phyloP scores from a whole-genome alignment of 2,797 vertebrate genomes.

The Gallinago nigripennis region DNA sequence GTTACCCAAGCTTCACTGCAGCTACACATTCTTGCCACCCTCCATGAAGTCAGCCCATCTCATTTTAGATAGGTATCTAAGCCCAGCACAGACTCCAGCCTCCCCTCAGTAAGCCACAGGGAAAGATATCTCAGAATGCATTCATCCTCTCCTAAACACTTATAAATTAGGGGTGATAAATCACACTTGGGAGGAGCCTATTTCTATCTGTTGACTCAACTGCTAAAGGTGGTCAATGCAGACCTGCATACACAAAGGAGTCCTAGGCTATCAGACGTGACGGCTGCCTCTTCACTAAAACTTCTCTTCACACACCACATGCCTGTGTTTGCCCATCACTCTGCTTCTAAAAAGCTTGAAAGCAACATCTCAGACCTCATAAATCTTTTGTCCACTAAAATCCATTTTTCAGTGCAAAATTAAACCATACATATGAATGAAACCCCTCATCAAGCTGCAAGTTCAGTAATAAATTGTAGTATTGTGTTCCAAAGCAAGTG shows the following conservation, averaged over 20 bases:
- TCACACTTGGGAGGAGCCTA: neutral
- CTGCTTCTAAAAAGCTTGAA: neutral
- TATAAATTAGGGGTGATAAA: fast-evolving
- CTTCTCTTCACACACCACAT: neutral
- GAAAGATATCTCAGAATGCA: neutral
- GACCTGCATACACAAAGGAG: neutral
- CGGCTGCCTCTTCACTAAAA: neutral
- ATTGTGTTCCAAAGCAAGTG: neutral
- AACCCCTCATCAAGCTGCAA: neutral
- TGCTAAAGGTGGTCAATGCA: neutral
- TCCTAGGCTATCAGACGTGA: neutral
- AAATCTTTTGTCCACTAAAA: conserved; percentile 9
- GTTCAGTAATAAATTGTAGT: neutral
- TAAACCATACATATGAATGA: neutral
- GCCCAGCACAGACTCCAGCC: neutral
- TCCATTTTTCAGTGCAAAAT: conserved; percentile 4
- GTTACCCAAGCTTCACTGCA: neutral
- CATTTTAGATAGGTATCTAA: neutral
- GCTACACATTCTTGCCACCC: neutral
- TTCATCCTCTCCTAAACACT: neutral
- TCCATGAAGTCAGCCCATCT: fast-evolving
- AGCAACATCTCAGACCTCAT: neutral
- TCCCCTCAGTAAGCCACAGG: neutral
- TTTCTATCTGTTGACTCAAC: fast-evolving
- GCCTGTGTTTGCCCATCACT: neutral